phyloP scores from a whole-genome alignment of 2,888 invertebrate genomes.

The Ligdia adustata region DNA sequence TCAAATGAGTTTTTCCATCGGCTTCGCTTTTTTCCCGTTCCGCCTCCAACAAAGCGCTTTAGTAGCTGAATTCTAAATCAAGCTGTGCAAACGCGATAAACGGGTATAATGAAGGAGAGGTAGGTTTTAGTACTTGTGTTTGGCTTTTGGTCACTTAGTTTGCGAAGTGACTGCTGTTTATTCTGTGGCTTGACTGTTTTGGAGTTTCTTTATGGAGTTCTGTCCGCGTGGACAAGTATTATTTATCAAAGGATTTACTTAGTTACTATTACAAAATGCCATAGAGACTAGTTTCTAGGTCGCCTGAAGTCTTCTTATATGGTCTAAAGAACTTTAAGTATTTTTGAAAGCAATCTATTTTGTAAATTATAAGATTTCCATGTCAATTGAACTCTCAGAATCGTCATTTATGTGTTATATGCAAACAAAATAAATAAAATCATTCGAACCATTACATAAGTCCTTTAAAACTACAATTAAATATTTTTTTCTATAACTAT shows the following conservation, averaged over 20 bases:
- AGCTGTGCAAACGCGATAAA: slow-evolving; percentile 61
- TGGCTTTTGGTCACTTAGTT: slow-evolving; percentile 8
- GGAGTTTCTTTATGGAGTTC: background rate
- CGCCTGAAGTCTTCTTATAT: too few species aligned
- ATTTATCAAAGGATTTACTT: slow-evolving; percentile 9
- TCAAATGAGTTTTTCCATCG: slow-evolving; percentile 34
- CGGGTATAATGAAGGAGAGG: slow-evolving; percentile 33
- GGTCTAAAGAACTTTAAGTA: too few species aligned
- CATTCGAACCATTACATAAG: too few species aligned
- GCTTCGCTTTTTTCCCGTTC: slow-evolving; percentile 27
- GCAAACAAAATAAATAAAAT: too few species aligned
- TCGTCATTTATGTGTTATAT: too few species aligned
- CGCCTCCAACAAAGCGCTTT: slow-evolving; percentile 44
- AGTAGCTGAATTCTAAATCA: slow-evolving; percentile 47
- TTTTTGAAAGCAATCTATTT: too few species aligned
- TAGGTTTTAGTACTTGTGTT: slow-evolving; percentile 9
- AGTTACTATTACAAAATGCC: too few species aligned
- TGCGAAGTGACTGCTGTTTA: background rate
- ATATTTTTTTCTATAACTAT: too few species aligned
- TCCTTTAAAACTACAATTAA: too few species aligned
- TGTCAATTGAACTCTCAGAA: too few species aligned
- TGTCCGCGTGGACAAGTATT: slow-evolving; percentile 3
- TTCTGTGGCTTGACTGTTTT: background rate
- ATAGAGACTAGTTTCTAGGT: too few species aligned
- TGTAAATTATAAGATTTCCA: too few species aligned